These are phyloP conservation scores for Cremastobaeus sp. DNA, from an alignment of 2,888 invertebrate species.

Conservation along the genomic window DNA sequence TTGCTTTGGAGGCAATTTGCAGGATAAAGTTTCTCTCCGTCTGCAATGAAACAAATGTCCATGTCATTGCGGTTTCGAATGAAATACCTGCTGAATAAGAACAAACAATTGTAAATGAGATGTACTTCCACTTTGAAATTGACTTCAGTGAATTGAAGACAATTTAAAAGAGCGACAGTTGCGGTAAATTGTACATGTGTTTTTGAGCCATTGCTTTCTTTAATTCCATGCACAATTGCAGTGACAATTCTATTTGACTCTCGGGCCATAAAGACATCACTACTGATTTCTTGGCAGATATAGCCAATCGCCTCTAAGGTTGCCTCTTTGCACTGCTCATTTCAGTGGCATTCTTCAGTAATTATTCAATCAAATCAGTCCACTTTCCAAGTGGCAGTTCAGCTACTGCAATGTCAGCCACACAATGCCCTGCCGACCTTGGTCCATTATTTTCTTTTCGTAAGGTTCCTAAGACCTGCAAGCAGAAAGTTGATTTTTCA, in stretches of 20 bases:
- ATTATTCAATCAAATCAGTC: constrained; percentile 89
- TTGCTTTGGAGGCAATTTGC: constrained; percentile 99
- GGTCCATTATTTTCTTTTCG: too few species aligned
- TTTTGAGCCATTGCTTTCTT: constrained; percentile 91
- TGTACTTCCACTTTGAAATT: constrained; percentile 96
- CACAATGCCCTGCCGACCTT: too few species aligned
- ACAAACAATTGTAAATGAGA: background rate
- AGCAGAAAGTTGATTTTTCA: too few species aligned
- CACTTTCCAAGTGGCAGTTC: too few species aligned
- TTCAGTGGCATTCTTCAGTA: constrained; percentile 95
- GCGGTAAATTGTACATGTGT: constrained; percentile 97
- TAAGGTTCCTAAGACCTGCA: too few species aligned
- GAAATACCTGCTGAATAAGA: too few species aligned
- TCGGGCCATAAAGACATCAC: constrained; percentile 90
- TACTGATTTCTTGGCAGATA: constrained; percentile 98
- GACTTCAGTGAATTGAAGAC: constrained; percentile 97
- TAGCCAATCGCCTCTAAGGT: constrained; percentile 99
- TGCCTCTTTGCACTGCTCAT: constrained; percentile 92
- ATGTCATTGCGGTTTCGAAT: background rate
- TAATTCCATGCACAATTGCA: constrained; percentile 99
- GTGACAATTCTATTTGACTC: constrained; percentile 97
- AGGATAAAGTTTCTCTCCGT: constrained; percentile 98
- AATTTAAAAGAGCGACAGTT: constrained; percentile 97
- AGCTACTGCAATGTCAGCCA: too few species aligned
- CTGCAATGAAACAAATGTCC: constrained; percentile 71